These are phyloP conservation scores for Hypena proboscidalis DNA, from an alignment of 2,888 invertebrate species.

Conservation along the genomic window DNA sequence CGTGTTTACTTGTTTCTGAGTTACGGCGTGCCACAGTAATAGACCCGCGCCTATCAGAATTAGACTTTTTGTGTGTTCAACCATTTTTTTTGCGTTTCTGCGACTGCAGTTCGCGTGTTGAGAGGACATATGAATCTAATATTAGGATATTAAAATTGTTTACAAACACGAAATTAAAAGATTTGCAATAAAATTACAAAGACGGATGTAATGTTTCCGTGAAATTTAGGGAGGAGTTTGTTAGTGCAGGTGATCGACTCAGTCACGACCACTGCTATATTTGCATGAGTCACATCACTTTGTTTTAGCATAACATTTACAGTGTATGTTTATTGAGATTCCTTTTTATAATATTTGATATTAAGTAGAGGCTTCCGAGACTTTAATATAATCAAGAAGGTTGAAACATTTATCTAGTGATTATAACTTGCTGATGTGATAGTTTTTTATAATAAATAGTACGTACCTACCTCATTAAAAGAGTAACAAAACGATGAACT, in stretches of 20 bases:
- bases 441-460: no score
- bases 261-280: not conserved
- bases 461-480: no score
- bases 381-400: no score
- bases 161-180: conserved; percentile 44
- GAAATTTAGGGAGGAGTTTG: not conserved
- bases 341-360: no score
- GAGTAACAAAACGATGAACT: no score
- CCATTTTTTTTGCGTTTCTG: conserved; percentile 48
- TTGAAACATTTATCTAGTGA: no score
- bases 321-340: not conserved
- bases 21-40: conserved; percentile 78
- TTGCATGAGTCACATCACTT: not conserved
- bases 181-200: conserved; percentile 6
- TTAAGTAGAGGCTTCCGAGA: no score
- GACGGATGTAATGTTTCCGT: not conserved
- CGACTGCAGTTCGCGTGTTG: conserved; percentile 65
- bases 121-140: conserved; percentile 54
- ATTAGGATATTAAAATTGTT: conserved; percentile 52
- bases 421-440: no score
- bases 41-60: conserved; percentile 75
- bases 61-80: conserved; percentile 62
- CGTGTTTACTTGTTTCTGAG: conserved; percentile 83
- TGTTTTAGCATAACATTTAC: not conserved
- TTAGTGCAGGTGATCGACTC: not conserved